Conservation (phyloP, 2,113 vertebrate genomes). For the Gavialis gangeticus region DNA sequence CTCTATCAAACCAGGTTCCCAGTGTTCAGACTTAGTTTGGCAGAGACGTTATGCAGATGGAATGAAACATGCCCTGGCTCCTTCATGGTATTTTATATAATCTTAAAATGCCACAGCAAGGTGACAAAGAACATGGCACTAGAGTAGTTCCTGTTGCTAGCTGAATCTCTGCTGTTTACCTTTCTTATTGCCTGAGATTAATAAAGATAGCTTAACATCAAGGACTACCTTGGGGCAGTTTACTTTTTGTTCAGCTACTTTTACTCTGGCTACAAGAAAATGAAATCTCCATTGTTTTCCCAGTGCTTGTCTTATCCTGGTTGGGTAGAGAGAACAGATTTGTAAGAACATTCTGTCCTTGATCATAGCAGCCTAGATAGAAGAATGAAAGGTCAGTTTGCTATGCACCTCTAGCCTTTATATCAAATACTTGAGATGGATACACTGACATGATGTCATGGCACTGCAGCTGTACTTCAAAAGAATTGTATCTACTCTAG, state of each 20-base stretch:
- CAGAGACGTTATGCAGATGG: neutral
- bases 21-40: neutral
- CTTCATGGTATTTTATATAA: neutral
- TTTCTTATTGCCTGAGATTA: neutral
- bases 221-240: neutral
- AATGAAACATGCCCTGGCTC: neutral
- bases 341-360: conserved; percentile 33
- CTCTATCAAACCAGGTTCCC: neutral
- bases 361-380: conserved; percentile 23
- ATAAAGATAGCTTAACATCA: neutral
- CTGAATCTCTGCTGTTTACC: neutral
- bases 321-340: neutral
- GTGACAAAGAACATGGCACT: neutral
- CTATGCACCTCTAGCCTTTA: conserved; percentile 41
- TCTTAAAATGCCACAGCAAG: neutral
- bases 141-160: neutral
- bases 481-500: conserved; percentile 18
- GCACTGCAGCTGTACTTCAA: conserved; percentile 66
- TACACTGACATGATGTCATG: conserved; percentile 48
- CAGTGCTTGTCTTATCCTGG: neutral
- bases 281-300: conserved; percentile 16
- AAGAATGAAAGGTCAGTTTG: conserved; percentile 38
- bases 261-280: conserved; percentile 34
- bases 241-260: conserved; percentile 21
- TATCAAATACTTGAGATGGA: conserved; percentile 54